phyloP scores from a whole-genome alignment of 2,888 invertebrate genomes.

The Dioctria rufipes region DNA sequence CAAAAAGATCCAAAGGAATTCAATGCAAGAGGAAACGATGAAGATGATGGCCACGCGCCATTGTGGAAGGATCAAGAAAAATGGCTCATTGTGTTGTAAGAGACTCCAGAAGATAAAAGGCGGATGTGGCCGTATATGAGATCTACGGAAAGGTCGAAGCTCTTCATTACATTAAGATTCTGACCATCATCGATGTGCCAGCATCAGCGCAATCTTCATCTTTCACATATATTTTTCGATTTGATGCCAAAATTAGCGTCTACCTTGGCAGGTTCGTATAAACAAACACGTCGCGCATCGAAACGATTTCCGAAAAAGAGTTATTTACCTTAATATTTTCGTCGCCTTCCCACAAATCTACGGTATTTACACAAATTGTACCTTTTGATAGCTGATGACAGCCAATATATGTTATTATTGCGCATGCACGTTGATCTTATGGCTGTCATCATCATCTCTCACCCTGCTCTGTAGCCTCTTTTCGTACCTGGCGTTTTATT shows the following conservation, averaged over 20 bases:
- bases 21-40: constrained; percentile 42
- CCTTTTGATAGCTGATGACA: constrained; percentile 55
- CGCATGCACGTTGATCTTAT: constrained; percentile 43
- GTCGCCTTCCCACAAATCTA: constrained; percentile 54
- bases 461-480: constrained; percentile 24
- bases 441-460: constrained; percentile 52
- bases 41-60: constrained; percentile 56
- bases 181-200: constrained; percentile 31
- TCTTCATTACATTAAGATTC: constrained; percentile 30
- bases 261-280: constrained; percentile 14
- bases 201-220: background rate
- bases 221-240: background rate
- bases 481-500: constrained; percentile 4
- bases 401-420: constrained; percentile 55
- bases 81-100: constrained; percentile 51
- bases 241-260: constrained; percentile 38
- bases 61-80: constrained; percentile 53
- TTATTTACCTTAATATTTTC: constrained; percentile 47
- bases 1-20: constrained; percentile 24
- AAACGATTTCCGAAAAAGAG: constrained; percentile 38
- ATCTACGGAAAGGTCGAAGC: constrained; percentile 46
- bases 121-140: constrained; percentile 40
- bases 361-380: constrained; percentile 55
- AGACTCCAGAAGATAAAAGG: constrained; percentile 47
- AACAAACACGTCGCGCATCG: constrained; percentile 35